These are phyloP conservation scores for Brachyistius frenatus DNA, from an alignment of 2,113 vertebrate species.

Conservation along the genomic window DNA sequence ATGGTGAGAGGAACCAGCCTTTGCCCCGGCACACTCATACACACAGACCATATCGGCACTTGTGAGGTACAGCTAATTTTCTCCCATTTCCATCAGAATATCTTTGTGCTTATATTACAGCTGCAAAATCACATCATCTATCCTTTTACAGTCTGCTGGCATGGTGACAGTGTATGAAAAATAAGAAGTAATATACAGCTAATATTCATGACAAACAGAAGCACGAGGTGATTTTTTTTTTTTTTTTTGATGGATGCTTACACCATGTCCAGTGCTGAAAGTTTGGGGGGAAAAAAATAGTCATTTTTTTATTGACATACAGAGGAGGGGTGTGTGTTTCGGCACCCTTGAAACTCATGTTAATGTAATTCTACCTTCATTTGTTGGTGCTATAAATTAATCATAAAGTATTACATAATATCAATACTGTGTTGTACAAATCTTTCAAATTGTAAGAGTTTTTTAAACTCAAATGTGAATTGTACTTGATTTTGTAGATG, in stretches of 20 bases:
- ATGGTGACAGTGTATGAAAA: not conserved
- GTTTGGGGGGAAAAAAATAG: too few relatives aligned
- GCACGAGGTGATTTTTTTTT: not conserved
- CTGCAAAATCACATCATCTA: conserved; percentile 15
- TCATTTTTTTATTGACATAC: too few relatives aligned
- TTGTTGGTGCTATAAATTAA: too few relatives aligned
- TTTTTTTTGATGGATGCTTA: not conserved
- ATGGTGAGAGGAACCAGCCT: conserved; percentile 50
- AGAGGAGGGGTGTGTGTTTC: too few relatives aligned
- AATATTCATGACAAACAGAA: conserved; percentile 28
- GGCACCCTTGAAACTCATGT: too few relatives aligned
- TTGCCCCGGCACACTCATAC: not conserved
- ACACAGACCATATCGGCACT: conserved; percentile 28
- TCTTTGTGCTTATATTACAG: conserved; percentile 25
- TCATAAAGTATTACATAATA: too few relatives aligned
- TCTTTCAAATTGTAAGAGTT: too few relatives aligned
- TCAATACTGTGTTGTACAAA: too few relatives aligned
- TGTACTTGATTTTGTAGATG: too few relatives aligned
- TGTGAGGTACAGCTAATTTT: conserved; percentile 34
- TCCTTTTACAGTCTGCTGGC: conserved; percentile 22
- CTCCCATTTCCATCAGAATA: conserved; percentile 42
- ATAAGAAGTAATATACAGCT: not conserved
- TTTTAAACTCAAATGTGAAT: too few relatives aligned
- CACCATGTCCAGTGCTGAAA: not conserved
- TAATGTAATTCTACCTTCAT: too few relatives aligned